Evolutionary conservation across 2,888 invertebrate genomes (phyloP), one percentile per base, ranked within the genome.

Genomic region (Macaria notata): DNA sequence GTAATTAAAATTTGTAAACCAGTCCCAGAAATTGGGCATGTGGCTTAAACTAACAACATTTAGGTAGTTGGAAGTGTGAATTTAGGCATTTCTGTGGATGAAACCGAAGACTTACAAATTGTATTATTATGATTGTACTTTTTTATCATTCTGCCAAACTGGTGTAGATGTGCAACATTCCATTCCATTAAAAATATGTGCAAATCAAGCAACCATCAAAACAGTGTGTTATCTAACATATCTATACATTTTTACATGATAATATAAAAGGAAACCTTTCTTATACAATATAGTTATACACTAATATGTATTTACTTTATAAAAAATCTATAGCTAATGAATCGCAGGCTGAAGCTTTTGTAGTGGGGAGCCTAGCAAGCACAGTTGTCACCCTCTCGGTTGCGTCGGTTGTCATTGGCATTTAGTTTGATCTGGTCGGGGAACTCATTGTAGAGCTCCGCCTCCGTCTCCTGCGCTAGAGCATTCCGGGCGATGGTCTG

Each of bases 401-500:
- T 94, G 82, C 93, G 94, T 73, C 93, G 93, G 82, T 94, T 94
- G 81, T 95, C 94, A 78, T 94, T 94, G 71, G 95, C 93, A 70
- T 94, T 95, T 75, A 98, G 93, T 85, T 96, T 96, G 84, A 99
- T 98, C 93, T 98, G 97, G 90, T 98, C 98, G 43, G 99, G 99
- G 84, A 99, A 99, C 89, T 99, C 98, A 88, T 98, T 98, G 92
- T 97, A 98, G 61, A 98, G 93, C 82, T 98, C 98, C 68, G 97
- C 97, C 90, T 98, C 97, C 68, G 94, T 95, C 83, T 97, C 97
- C 85, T 97, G 97, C 49, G 98, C 98, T 75, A 99, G 92, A 49
- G 99, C 99, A 89, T 98, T 98, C 81, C 98, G 96, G 57, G 99
- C 99, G 83, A 99, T 99, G 64, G 98, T 98, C 89, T 98, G 97